Conservation (phyloP, 2,113 vertebrate genomes). For the Triplophysa dalaica region DNA sequence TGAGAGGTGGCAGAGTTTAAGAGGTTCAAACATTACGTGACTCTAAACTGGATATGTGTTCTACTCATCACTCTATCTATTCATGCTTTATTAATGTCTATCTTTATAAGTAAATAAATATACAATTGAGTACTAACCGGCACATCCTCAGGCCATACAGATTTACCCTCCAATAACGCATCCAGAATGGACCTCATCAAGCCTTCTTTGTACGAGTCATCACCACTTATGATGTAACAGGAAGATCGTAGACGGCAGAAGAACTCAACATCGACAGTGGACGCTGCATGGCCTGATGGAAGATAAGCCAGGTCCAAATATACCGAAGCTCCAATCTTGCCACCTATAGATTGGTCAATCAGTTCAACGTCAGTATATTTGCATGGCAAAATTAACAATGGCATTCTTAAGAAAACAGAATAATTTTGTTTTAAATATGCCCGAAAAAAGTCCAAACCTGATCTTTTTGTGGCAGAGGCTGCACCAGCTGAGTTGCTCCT, state of each 20-base stretch:
- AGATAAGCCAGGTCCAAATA: slow-evolving; percentile 92
- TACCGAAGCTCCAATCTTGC: slow-evolving; percentile 63
- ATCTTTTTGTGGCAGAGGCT: slow-evolving; percentile 50
- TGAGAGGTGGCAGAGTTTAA: too few relatives aligned
- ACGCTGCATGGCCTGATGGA: slow-evolving; percentile 80
- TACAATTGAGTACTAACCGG: slow-evolving; percentile 74
- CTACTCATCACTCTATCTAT: too few relatives aligned
- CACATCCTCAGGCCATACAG: slow-evolving; percentile 75
- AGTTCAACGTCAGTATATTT: not conserved
- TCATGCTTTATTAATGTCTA: not conserved
- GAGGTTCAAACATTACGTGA: too few relatives aligned
- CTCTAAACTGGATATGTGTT: too few relatives aligned
- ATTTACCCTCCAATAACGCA: slow-evolving; percentile 81
- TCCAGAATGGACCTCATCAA: slow-evolving; percentile 82
- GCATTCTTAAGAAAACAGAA: not conserved
- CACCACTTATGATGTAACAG: slow-evolving; percentile 90
- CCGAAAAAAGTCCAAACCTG: slow-evolving; percentile 37
- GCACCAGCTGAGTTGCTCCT: slow-evolving; percentile 48
- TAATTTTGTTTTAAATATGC: not conserved
- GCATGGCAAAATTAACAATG: not conserved
- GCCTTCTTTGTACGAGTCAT: slow-evolving; percentile 82
- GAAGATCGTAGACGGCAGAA: slow-evolving; percentile 84
- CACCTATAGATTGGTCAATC: slow-evolving; percentile 47
- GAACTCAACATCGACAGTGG: slow-evolving; percentile 82
- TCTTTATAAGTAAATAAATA: not conserved